phyloP scores from a whole-genome alignment of 1,140 invertebrate genomes.

The Dendrolimus punctatus region DNA sequence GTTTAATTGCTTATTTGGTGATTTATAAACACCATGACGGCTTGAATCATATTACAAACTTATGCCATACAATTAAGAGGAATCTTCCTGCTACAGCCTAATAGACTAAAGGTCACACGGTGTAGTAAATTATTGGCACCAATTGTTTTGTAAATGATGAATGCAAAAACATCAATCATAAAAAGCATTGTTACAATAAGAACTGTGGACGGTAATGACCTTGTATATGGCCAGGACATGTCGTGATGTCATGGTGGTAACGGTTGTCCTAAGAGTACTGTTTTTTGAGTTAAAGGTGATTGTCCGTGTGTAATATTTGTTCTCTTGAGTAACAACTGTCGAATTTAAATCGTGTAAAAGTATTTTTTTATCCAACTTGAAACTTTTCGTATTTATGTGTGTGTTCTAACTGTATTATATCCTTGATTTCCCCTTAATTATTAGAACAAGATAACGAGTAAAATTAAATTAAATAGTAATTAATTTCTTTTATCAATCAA shows the following conservation, averaged over 20 bases:
- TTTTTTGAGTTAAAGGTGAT: slow-evolving; percentile 6
- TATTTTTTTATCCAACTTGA: too few species aligned
- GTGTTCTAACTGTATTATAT: too few species aligned
- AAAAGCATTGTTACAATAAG: slow-evolving; percentile 21
- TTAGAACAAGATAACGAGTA: too few species aligned
- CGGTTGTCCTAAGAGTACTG: slow-evolving; percentile 12
- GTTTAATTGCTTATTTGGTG: too few species aligned
- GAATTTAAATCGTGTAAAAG: too few species aligned
- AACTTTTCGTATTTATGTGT: too few species aligned
- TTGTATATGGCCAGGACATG: slow-evolving; percentile 19
- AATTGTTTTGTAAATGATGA: slow-evolving; percentile 25
- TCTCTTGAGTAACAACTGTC: neutral
- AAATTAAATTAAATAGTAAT: too few species aligned
- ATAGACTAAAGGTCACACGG: slow-evolving; percentile 40
- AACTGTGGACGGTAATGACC: slow-evolving; percentile 21
- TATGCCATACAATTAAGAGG: too few species aligned
- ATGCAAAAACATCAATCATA: slow-evolving; percentile 30
- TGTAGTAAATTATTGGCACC: slow-evolving; percentile 19
- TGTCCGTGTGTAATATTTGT: slow-evolving; percentile 5
- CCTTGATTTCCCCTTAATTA: too few species aligned
- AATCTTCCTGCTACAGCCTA: slow-evolving; percentile 13
- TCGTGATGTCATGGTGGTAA: slow-evolving; percentile 27
- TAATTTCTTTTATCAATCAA: too few species aligned
- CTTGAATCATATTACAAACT: too few species aligned
- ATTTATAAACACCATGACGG: too few species aligned